These are phyloP conservation scores for Euwallacea similis DNA, from an alignment of 1,140 invertebrate species.

Conservation along the genomic window DNA sequence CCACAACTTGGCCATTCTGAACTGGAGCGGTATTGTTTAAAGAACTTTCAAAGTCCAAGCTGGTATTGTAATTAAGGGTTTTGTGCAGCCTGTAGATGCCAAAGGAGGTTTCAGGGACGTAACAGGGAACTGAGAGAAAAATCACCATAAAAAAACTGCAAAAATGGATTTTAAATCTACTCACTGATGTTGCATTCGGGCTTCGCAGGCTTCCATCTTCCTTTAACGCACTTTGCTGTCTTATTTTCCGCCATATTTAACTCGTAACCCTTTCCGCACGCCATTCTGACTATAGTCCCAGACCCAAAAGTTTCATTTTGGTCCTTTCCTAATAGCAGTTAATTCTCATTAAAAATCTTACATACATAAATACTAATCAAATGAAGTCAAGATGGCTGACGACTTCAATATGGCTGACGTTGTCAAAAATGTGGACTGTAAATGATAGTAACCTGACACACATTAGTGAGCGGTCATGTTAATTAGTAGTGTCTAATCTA, in stretches of 20 bases:
- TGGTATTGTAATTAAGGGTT: slow-evolving; percentile 46
- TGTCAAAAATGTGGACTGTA: not conserved
- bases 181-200: slow-evolving; percentile 76
- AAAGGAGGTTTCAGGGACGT: slow-evolving; percentile 64
- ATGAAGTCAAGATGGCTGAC: too few relatives aligned
- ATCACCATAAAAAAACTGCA: too few relatives aligned
- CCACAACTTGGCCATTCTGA: slow-evolving; percentile 64
- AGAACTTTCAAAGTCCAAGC: slow-evolving; percentile 45
- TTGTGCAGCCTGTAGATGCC: slow-evolving; percentile 63
- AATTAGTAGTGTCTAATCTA: not conserved
- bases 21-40: slow-evolving; percentile 62
- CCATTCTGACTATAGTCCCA: slow-evolving; percentile 70
- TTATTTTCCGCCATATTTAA: slow-evolving; percentile 72
- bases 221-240: slow-evolving; percentile 75
- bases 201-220: slow-evolving; percentile 78
- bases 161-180: slow-evolving; percentile 47
- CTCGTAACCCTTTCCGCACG: slow-evolving; percentile 74
- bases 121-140: slow-evolving; percentile 62
- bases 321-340: slow-evolving; percentile 50
- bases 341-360: not conserved
- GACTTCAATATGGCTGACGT: too few relatives aligned
- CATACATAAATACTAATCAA: not conserved
- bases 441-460: too few relatives aligned
- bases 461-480: not conserved
- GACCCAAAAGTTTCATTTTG: slow-evolving; percentile 63